Percentiles rank a stretch among this genome's conserved stretches.
Conservation (phyloP, 2,888 invertebrate species). For the Salticus scenicus region DNA sequence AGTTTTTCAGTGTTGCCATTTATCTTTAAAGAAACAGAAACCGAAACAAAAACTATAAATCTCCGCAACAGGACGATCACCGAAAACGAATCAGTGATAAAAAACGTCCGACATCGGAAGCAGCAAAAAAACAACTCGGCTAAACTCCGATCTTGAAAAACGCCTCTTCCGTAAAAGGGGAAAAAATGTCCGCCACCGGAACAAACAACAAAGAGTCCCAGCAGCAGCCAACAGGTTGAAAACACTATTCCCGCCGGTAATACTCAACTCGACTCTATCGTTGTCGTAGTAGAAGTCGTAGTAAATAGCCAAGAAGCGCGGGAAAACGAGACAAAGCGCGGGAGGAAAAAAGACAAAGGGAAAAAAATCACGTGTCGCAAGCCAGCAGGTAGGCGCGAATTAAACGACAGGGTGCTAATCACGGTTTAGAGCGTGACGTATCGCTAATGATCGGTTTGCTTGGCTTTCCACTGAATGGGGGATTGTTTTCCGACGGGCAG, state of each 20-base stretch:
- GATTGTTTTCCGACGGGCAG: slow-evolving; percentile 62
- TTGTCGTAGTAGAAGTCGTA: slow-evolving; percentile 58
- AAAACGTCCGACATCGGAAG: slow-evolving; percentile 36
- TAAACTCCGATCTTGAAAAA: slow-evolving; percentile 43
- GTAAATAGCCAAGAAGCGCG: slow-evolving; percentile 51
- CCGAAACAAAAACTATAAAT: neutral
- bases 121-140: slow-evolving; percentile 28
- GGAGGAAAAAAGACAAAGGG: slow-evolving; percentile 26
- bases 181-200: slow-evolving; percentile 46
- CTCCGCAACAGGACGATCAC: slow-evolving; percentile 12
- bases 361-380: slow-evolving; percentile 43
- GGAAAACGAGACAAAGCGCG: slow-evolving; percentile 49
- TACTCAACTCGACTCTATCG: slow-evolving; percentile 56
- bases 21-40: neutral
- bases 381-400: slow-evolving; percentile 62
- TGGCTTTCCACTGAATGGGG: slow-evolving; percentile 68
- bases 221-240: slow-evolving; percentile 64
- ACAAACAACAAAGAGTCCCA: slow-evolving; percentile 58
- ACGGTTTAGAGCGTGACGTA: slow-evolving; percentile 55
- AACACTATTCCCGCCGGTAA: slow-evolving; percentile 65
- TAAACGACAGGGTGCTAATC: slow-evolving; percentile 61
- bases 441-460: slow-evolving; percentile 66
- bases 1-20: neutral
- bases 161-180: slow-evolving; percentile 26
- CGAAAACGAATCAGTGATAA: slow-evolving; percentile 12